A percentile compares a stretch with the other conserved stretches of the same genome.
These are phyloP conservation scores for Aphrocallistes beatrix DNA, from an alignment of 37 sponge, comb jelly and placozoan species.

Conservation along the genomic window DNA sequence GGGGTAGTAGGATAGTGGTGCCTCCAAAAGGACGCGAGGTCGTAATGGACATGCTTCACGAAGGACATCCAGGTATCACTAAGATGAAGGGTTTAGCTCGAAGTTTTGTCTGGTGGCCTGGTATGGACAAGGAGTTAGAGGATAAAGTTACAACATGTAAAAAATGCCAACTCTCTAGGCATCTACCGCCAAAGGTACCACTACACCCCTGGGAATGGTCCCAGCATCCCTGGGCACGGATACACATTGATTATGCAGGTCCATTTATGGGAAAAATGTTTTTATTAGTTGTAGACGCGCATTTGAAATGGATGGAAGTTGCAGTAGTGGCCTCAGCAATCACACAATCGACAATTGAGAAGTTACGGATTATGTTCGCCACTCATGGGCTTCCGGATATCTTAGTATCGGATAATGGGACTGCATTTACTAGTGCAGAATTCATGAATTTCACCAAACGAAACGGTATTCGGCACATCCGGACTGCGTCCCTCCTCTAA, in stretches of 20 bases:
- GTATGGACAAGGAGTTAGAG: constrained; percentile 6
- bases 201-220: constrained; percentile 26
- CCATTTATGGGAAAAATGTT: constrained; percentile 19
- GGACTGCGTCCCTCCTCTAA: constrained; percentile 3
- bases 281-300: neutral
- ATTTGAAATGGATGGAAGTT: too few species aligned
- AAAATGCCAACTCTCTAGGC: neutral
- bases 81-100: constrained; percentile 24
- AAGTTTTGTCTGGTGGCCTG: constrained; percentile 22
- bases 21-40: neutral
- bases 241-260: constrained; percentile 24
- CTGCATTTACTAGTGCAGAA: constrained; percentile 17
- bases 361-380: constrained; percentile 10
- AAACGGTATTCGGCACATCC: too few species aligned
- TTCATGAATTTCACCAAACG: neutral
- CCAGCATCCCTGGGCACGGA: neutral
- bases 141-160: neutral
- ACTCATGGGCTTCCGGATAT: constrained; percentile 17
- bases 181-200: neutral
- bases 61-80: constrained; percentile 15
- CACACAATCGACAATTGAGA: neutral
- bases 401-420: constrained; percentile 17
- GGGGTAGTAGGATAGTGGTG: constrained; percentile 14
- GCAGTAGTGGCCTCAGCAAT: neutral
- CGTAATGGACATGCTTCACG: constrained; percentile 9